These are phyloP conservation scores for Leucopsar rothschildi DNA, from an alignment of 2,113 vertebrate species.

Conservation along the genomic window DNA sequence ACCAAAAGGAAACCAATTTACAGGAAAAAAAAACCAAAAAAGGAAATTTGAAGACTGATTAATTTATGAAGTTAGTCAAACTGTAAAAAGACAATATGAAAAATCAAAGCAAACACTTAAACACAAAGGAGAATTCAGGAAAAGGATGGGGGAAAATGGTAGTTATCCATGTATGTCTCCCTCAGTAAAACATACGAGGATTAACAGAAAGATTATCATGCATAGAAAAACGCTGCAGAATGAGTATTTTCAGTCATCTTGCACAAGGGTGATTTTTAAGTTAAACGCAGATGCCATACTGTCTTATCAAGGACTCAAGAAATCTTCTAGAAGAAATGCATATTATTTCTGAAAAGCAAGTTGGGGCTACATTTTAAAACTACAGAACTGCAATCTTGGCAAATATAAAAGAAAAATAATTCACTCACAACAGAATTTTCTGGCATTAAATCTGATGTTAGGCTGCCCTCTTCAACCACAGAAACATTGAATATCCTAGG, in stretches of 20 bases:
- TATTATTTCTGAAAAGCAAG: not conserved
- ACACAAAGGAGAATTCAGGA: not conserved
- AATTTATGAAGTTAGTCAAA: not conserved
- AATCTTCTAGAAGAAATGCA: not conserved
- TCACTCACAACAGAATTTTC: not conserved
- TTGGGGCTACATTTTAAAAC: not conserved
- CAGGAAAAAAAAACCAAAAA: not conserved
- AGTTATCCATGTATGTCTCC: not conserved
- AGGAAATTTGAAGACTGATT: not conserved
- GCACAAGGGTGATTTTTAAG: not conserved
- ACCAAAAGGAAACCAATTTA: not conserved
- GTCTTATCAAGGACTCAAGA: not conserved
- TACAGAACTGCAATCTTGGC: not conserved
- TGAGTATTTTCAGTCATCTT: not conserved
- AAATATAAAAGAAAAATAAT: not conserved
- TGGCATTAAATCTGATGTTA: not conserved
- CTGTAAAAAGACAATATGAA: not conserved
- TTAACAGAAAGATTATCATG: not conserved
- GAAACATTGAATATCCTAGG: not conserved
- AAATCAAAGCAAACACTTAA: not conserved
- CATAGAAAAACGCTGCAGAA: not conserved
- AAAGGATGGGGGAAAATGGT: not conserved
- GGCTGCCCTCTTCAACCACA: not conserved
- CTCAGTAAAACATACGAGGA: not conserved
- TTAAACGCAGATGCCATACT: not conserved